These are phyloP conservation scores for Leucophora obtusa DNA, from an alignment of 2,888 invertebrate species.

Conservation along the genomic window DNA sequence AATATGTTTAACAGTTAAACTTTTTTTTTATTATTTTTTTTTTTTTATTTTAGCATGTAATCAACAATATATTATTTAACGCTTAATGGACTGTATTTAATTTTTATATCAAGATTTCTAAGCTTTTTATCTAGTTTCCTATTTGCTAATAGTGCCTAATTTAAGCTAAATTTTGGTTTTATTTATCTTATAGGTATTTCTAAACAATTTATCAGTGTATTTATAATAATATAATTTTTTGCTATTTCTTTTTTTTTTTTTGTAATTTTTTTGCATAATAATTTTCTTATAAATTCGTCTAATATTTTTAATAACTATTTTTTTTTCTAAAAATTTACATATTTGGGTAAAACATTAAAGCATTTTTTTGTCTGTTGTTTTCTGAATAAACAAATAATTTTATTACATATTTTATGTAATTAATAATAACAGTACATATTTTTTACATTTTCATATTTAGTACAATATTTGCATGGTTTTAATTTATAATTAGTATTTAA, in stretches of 20 bases:
- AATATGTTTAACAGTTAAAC: slow-evolving; percentile 29
- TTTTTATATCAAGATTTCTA: slow-evolving; percentile 24
- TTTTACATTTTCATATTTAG: slow-evolving; percentile 33
- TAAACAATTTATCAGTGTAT: slow-evolving; percentile 60
- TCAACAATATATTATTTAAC: slow-evolving; percentile 55
- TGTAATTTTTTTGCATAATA: slow-evolving; percentile 41
- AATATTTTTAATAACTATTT: slow-evolving; percentile 52
- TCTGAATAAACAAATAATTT: slow-evolving; percentile 22
- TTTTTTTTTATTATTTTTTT: slow-evolving; percentile 20
- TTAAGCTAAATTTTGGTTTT: slow-evolving; percentile 52
- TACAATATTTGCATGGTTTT: slow-evolving; percentile 6
- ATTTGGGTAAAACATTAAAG: slow-evolving; percentile 48
- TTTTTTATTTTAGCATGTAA: slow-evolving; percentile 44
- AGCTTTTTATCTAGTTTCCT: slow-evolving; percentile 29
- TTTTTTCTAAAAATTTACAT: slow-evolving; percentile 61
- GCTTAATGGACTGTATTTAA: slow-evolving; percentile 54
- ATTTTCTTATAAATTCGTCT: slow-evolving; percentile 62
- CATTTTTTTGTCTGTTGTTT: slow-evolving; percentile 21
- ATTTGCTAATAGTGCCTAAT: slow-evolving; percentile 51
- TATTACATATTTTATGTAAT: background rate
- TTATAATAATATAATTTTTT: slow-evolving; percentile 28
- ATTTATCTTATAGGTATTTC: slow-evolving; percentile 28
- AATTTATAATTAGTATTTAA: slow-evolving; percentile 21
- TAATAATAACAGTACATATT: slow-evolving; percentile 1
- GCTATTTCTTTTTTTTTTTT: slow-evolving; percentile 13